Evolutionary conservation across 2,888 invertebrate species (phyloP).

Genomic region (Sisyra nigra): DNA sequence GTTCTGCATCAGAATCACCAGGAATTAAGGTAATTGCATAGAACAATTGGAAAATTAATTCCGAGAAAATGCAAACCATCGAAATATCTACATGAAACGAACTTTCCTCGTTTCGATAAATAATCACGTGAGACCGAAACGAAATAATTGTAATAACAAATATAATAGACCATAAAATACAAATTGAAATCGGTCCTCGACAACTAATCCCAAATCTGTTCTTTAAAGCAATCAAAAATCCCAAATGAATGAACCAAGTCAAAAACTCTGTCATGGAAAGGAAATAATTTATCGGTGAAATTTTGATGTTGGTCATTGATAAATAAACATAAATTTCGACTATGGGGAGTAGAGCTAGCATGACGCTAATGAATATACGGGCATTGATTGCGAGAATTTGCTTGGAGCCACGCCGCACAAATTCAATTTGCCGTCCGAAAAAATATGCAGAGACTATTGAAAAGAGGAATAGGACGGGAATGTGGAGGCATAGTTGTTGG

Average conservation of each 20-base stretch:
- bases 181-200: constrained; percentile 53
- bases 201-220: constrained; percentile 45
- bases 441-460: constrained; percentile 68
- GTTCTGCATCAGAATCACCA: constrained; percentile 29
- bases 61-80: constrained; percentile 43
- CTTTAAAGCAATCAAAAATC: constrained; percentile 52
- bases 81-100: constrained; percentile 24
- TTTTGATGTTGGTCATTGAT: constrained; percentile 28
- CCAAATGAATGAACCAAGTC: constrained; percentile 70
- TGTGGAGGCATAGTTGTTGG: constrained; percentile 63
- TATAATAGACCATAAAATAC: constrained; percentile 51
- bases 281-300: constrained; percentile 53
- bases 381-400: constrained; percentile 46
- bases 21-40: constrained; percentile 61
- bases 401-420: constrained; percentile 41
- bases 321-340: constrained; percentile 48
- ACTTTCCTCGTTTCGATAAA: constrained; percentile 22
- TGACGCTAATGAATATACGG: constrained; percentile 43
- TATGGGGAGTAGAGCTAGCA: constrained; percentile 50
- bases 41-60: constrained; percentile 43
- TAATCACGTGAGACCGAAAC: constrained; percentile 44
- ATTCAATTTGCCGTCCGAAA: constrained; percentile 49
- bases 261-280: constrained; percentile 52
- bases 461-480: constrained; percentile 56
- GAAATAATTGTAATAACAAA: constrained; percentile 51